Evolutionary conservation across 2,113 vertebrate species (phyloP), one percentile per base, ranked within the genome.

Genomic region (Acrocephalus kingi): DNA sequence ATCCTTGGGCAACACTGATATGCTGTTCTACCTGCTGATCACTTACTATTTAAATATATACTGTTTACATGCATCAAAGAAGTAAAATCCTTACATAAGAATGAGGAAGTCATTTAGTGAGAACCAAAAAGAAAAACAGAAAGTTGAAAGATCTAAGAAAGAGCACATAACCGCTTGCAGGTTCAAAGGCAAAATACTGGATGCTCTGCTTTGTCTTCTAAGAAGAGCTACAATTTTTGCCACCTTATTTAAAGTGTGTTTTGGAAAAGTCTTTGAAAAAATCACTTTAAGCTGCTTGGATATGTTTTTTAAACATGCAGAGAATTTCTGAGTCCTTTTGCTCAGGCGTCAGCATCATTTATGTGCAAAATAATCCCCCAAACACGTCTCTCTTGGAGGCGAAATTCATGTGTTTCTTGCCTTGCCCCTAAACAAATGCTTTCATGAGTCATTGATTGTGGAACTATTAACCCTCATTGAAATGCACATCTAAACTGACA

Each of bases 401-500:
- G 28, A 94, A 83, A 93, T 67, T 90, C 72, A 64, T 4, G 1
- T 68, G 75, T 68, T 54, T 84, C 69, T 89, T 95, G 69, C 74
- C 54, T 94, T 86, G 3, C 49, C 68, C 72, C 41, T n/a, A 79
- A 33, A 89, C 49, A 87, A 93, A 94, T 84, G 46, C 11, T 94
- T 82, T 84, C 68, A 39, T 96, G 94, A 95, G 68, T 96, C 88
- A 95, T 49, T 68, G 45, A 64, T 28, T 68, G 41, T 92, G 69
- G 48, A 84, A 82, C 90, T 86, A 90, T 89, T 89, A 89, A 80
- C 69, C 88, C 69, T 94, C 74, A 96, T 96, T 96, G 88, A 97
- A 96, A 96, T 96, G 90, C 90, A 94, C 94, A 96, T 92, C 92
- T 89, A 96, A 94, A 73, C 35, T 75, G 79, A 90, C 82, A 62